Base-by-base conservation (phyloP, 2,888 invertebrate genomes). In the Drosophila merina region DNA sequence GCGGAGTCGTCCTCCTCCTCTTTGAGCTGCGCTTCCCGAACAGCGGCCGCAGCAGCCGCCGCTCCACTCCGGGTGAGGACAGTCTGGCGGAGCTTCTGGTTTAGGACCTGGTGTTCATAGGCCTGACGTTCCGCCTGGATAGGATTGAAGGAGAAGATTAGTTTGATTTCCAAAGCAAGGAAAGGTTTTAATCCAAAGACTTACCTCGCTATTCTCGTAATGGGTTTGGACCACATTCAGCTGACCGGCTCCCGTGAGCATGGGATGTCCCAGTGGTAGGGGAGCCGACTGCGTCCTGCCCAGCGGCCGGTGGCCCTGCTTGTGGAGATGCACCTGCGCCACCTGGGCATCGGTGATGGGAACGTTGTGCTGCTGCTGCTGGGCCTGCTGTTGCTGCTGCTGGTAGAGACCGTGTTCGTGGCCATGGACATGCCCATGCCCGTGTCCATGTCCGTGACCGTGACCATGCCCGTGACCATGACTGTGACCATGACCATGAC, bases 261-360 rank as follows among this genome's bases (percentile, higher is more conserved):
- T 95, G 26, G 97, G 97, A 92, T 97, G 97, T 1, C 97, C 97
- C 59, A 98, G 93, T 28, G 97, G 97, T 80, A 97, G 92, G 1
- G 97, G 97, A 3, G 98, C 98, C 48, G 98, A 98, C 92, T 98
- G 98, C 64, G 98, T 98, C 89, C 98, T 95, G 66, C 97, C 97
- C 82, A 98, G 93, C 33, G 97, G 97, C 55, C 97, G 93, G 77
- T 96, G 96, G 84, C 94, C 94, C 90, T 94, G 93, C 93, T 95
- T 95, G 92, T 93, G 93, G 62, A 96, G 93, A 84, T 95, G 93
- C 76, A 94, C 94, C 89, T 94, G 94, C 48, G 94, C 94, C 75
- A 92, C 93, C 92, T 94, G 94, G 67, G 94, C 93, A 90, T 95
- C 94, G 36, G 95, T 94, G 69, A 94, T 94, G 48, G 94, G 94